Evolutionary conservation across 2,888 invertebrate genomes (phyloP).

Genomic region (Tolmerus cingulatus): DNA sequence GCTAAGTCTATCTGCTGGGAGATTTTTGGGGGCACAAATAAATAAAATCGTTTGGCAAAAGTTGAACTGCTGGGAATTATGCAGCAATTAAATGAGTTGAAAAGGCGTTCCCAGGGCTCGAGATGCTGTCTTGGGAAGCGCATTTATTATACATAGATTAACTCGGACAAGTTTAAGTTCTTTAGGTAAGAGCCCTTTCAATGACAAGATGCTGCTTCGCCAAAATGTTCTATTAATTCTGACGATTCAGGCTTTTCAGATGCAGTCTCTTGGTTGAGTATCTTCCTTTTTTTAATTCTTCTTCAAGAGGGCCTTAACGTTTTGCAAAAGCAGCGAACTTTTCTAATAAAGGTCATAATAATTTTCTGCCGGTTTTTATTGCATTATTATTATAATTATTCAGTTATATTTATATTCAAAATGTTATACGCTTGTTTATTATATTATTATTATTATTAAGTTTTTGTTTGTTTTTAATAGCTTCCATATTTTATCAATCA

Average conservation of each 20-base stretch:
- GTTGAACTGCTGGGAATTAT: conserved; percentile 13
- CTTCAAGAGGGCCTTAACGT: no score
- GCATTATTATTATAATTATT: no score
- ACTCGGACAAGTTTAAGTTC: not conserved
- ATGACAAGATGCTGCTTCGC: conserved; percentile 9
- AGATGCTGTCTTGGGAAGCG: not conserved
- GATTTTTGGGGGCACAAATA: not conserved
- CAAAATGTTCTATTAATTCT: conserved; percentile 4
- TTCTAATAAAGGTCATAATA: no score
- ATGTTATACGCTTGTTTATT: no score
- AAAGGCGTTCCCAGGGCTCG: not conserved
- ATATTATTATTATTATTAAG: no score
- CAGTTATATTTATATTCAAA: no score
- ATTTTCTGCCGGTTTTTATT: no score
- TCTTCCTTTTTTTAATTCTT: no score
- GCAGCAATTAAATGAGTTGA: conserved; percentile 34
- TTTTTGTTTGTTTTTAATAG: no score
- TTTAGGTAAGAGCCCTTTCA: not conserved
- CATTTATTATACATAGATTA: conserved; percentile 21
- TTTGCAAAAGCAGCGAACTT: no score
- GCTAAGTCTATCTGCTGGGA: not conserved
- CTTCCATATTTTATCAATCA: no score
- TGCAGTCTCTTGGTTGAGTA: not conserved
- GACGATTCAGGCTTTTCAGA: not conserved
- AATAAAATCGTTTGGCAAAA: conserved; percentile 27